These are phyloP conservation scores for Pelobates cultripes DNA, from an alignment of 2,797 vertebrate genomes.

Conservation along the genomic window DNA sequence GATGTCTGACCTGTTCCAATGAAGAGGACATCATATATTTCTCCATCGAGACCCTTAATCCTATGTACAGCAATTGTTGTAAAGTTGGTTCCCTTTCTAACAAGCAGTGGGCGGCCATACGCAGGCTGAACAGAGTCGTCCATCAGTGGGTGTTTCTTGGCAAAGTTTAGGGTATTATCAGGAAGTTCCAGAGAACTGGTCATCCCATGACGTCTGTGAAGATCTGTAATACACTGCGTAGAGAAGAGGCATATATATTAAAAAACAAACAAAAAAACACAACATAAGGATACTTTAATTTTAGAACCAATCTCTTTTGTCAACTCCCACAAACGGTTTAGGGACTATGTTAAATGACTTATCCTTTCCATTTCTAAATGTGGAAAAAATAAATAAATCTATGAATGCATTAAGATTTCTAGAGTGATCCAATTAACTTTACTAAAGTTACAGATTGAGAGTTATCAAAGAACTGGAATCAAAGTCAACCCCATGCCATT, in stretches of 20 bases:
- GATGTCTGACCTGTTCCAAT: slow-evolving; percentile 85
- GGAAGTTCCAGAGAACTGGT: slow-evolving; percentile 91
- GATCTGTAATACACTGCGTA: slow-evolving; percentile 88
- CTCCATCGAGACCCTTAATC: slow-evolving; percentile 78
- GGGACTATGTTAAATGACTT: too few relatives aligned
- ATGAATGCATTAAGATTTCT: too few relatives aligned
- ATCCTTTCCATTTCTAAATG: too few relatives aligned
- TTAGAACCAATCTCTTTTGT: too few relatives aligned
- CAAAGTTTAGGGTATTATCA: slow-evolving; percentile 94
- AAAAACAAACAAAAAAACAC: too few relatives aligned
- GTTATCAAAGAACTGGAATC: too few relatives aligned
- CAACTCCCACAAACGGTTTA: too few relatives aligned
- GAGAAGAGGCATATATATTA: neutral
- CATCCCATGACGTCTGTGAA: slow-evolving; percentile 83
- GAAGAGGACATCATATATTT: slow-evolving; percentile 87
- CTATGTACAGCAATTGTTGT: slow-evolving; percentile 88
- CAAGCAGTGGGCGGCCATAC: slow-evolving; percentile 84
- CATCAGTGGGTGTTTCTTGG: slow-evolving; percentile 96
- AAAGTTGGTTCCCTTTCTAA: slow-evolving; percentile 90
- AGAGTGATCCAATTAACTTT: too few relatives aligned
- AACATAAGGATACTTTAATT: too few relatives aligned
- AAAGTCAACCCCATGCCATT: too few relatives aligned
- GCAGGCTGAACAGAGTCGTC: slow-evolving; percentile 77
- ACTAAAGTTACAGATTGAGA: too few relatives aligned
- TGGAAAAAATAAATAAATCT: too few relatives aligned